Conservation (phyloP, 1,140 invertebrate species). For the Anastrepha obliqua region DNA sequence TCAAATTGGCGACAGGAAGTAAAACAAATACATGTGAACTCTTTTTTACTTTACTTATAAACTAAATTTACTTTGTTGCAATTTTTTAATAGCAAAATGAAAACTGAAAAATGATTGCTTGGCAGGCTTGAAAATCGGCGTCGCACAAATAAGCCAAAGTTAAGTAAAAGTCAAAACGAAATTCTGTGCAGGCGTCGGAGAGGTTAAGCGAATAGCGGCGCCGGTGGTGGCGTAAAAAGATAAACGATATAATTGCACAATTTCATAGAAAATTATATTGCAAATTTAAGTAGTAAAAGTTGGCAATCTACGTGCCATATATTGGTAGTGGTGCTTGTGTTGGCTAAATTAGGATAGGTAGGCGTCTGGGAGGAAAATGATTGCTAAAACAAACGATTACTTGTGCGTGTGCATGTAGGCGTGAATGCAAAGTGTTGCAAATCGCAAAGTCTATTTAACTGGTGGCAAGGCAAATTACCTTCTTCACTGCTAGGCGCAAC, state of each 20-base stretch:
- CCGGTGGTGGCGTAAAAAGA: not conserved
- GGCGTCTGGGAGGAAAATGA: not conserved
- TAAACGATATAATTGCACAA: constrained; percentile 42
- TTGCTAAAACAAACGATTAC: not conserved
- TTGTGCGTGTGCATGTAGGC: not conserved
- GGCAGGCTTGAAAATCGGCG: not conserved
- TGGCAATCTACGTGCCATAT: not conserved
- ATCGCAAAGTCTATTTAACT: not conserved
- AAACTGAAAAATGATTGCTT: constrained; percentile 15
- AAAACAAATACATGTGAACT: not conserved
- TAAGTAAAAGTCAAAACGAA: not conserved
- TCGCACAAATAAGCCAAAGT: not conserved
- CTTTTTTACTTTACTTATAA: not conserved
- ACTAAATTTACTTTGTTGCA: not conserved
- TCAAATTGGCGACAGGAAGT: constrained; percentile 36
- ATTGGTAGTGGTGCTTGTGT: not conserved
- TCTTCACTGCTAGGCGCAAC: not conserved
- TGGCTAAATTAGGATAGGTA: not conserved
- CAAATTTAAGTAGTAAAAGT: constrained; percentile 26
- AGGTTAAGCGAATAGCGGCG: not conserved
- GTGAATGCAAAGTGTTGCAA: not conserved
- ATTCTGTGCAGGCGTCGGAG: not conserved
- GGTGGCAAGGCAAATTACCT: constrained; percentile 34
- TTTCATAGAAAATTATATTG: constrained; percentile 14
- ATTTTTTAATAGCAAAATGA: not conserved